Base-by-base conservation (phyloP, 2,113 vertebrate species). In the Ondatra zibethicus region DNA sequence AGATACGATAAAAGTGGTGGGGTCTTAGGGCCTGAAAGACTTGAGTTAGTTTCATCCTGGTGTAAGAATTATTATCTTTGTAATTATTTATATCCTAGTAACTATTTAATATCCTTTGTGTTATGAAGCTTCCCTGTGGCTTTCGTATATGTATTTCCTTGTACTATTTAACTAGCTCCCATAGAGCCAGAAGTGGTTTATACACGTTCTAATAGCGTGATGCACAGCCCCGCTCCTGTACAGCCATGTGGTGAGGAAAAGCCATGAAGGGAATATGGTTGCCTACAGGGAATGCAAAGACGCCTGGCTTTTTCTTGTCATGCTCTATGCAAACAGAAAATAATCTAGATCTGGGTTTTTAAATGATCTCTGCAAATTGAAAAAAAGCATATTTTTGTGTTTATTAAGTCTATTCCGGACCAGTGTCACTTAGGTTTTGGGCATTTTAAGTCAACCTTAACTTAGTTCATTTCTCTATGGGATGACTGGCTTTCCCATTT, bases 51-150 rank as follows among this genome's bases (percentile, higher is more conserved):
- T 94, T 42, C 42, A 89, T 96, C 80, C 88, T 88, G 70, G 92
- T 52, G 42, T 68, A 61, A 93, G 77, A 92, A 45, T 73, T 73
- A 14, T 16, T 33, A 73, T 94, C 76, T 88, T 93, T 94, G 42
- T 87, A 96, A 76, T 96, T 95, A 95, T 98, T 97, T 98, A 96
- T 97, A 78, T 96, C 87, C 88, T 45, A 72, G 78, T 94, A 95
- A 95, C 88, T 97, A 95, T 96, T 96, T 97, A 97, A 96, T 92
- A 68, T 78, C 81, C n/a, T 94, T 73, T 95, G 89, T 97, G 84
- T 66, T 82, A 65, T 76, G 93, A 89, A 84, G 42, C 86, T 89
- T 47, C 52, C 84, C 66, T 12, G 3, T 86, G 89, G 70, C 63
- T 93, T 97, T 78, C 96, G 90, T 97, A 89, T 89, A 77, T 95